These are phyloP conservation scores for Smithornis capensis DNA, from an alignment of 2,113 vertebrate genomes.

Conservation along the genomic window DNA sequence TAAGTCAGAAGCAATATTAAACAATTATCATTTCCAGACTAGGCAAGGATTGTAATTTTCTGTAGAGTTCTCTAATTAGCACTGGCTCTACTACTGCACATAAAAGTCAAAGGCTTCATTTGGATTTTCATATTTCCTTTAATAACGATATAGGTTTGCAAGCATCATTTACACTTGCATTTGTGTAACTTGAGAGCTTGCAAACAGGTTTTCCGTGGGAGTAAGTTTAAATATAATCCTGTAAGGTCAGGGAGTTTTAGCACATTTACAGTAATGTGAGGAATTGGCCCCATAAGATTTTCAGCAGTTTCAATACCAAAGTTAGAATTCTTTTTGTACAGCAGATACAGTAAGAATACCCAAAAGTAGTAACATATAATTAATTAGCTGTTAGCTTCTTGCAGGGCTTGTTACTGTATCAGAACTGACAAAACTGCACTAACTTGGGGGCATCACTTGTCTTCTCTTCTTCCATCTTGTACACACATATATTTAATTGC, in stretches of 20 bases:
- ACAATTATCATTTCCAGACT: not conserved
- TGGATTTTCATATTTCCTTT: not conserved
- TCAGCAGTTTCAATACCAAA: not conserved
- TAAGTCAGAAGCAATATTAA: not conserved
- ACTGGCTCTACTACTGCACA: not conserved
- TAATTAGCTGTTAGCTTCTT: not conserved
- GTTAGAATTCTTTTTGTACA: not conserved
- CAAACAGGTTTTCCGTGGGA: conserved; percentile 46
- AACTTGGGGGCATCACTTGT: not conserved
- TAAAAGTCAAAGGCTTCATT: not conserved
- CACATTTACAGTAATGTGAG: not conserved
- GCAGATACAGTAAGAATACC: not conserved
- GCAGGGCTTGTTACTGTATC: not conserved
- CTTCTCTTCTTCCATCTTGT: not conserved
- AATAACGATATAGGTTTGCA: not conserved
- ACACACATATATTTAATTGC: not conserved
- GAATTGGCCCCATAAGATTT: not conserved
- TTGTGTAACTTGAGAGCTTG: not conserved
- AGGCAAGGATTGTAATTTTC: not conserved
- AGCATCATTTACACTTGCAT: not conserved
- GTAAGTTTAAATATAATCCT: conserved; percentile 42
- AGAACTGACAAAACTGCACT: not conserved
- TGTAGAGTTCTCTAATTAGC: not conserved
- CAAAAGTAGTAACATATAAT: not conserved
- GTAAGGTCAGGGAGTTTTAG: conserved; percentile 11